phyloP scores from a whole-genome alignment of 2,797 vertebrate genomes.

The Mormyrus hasselquistii region DNA sequence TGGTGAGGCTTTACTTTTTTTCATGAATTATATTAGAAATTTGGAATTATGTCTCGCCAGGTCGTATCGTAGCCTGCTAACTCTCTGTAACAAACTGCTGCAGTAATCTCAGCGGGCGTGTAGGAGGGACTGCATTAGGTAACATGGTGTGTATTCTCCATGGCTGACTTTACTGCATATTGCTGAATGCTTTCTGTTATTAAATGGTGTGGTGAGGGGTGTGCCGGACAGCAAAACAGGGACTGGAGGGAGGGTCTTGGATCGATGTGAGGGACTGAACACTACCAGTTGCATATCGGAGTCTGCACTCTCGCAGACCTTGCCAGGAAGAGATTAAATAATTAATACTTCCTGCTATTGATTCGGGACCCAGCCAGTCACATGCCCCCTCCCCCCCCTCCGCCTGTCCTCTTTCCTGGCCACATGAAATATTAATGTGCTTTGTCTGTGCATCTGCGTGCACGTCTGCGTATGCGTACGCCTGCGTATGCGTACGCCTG shows the following conservation, averaged over 20 bases:
- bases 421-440: constrained; percentile 12
- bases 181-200: not conserved
- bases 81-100: not conserved
- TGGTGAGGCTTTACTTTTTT: not conserved
- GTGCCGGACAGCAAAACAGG: not conserved
- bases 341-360: constrained; percentile 13
- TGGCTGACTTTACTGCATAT: not conserved
- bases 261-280: not conserved
- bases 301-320: not conserved
- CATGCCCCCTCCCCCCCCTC: not conserved
- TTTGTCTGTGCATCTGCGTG: not conserved
- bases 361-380: not conserved
- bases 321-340: not conserved
- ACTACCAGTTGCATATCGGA: not conserved
- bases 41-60: not conserved
- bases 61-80: not conserved
- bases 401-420: not conserved
- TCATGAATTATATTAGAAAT: not conserved
- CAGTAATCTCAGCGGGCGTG: not conserved
- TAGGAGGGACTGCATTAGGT: not conserved
- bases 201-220: not conserved
- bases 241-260: not conserved
- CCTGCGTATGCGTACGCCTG: not conserved
- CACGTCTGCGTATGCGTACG: not conserved
- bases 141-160: not conserved